These are phyloP conservation scores for Alces alces DNA, from an alignment of 2,113 vertebrate genomes.

Conservation along the genomic window DNA sequence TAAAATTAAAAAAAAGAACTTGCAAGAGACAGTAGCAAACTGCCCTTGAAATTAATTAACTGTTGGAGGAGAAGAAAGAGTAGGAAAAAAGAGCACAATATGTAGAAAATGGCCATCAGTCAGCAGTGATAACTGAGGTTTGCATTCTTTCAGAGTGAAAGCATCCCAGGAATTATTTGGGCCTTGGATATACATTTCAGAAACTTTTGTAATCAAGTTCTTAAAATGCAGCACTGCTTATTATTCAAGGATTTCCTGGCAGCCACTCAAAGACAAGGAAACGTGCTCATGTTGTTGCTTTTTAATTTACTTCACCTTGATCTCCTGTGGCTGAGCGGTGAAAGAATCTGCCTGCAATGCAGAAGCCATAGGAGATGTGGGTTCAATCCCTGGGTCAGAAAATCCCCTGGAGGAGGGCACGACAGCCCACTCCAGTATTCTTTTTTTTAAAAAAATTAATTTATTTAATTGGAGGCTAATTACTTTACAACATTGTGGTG, in stretches of 20 bases:
- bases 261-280: neutral
- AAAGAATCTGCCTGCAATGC: neutral
- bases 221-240: conserved; percentile 1
- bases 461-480: neutral
- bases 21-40: neutral
- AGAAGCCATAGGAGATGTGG: neutral
- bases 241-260: conserved; percentile 42
- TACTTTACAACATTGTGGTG: neutral
- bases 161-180: neutral
- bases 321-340: neutral
- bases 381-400: neutral
- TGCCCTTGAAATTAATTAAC: neutral
- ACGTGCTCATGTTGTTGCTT: neutral
- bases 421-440: neutral
- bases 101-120: neutral
- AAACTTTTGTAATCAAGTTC: neutral
- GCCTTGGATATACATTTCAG: neutral
- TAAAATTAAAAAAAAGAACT: neutral
- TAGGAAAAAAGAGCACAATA: neutral
- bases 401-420: neutral
- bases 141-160: rapidly evolving
- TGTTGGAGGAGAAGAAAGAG: neutral
- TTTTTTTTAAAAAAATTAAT: neutral
- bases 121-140: conserved; percentile 13
- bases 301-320: conserved; percentile 4